Percentiles rank a stretch among this genome's conserved stretches.
Conservation (phyloP, 2,113 vertebrate species). For the Vidua chalybeata region DNA sequence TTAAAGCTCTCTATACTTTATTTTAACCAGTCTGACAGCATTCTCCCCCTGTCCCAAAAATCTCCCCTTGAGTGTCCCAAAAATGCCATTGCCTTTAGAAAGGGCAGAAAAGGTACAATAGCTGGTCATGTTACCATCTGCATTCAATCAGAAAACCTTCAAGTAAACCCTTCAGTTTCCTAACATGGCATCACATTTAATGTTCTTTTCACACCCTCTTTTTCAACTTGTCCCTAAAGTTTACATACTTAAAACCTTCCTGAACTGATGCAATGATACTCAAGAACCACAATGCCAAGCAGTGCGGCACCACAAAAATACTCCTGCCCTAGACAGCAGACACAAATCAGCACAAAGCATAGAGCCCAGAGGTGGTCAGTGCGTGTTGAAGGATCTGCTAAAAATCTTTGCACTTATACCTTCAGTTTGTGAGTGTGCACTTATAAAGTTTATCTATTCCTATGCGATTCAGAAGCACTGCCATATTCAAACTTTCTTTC, state of each 20-base stretch:
- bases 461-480: background rate
- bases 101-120: background rate
- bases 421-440: background rate
- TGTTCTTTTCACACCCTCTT: background rate
- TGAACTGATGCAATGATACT: fast-evolving
- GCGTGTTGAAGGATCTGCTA: background rate
- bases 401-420: background rate
- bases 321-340: background rate
- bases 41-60: background rate
- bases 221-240: background rate
- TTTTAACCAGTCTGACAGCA: background rate
- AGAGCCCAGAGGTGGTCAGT: background rate
- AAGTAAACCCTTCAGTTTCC: background rate
- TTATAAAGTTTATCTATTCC: background rate
- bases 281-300: background rate
- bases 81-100: background rate
- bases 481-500: background rate
- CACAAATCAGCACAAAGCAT: background rate
- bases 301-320: background rate
- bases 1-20: background rate
- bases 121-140: background rate
- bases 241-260: background rate
- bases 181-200: background rate
- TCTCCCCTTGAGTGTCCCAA: background rate
- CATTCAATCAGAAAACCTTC: background rate